Percentiles rank a stretch among this genome's conserved stretches.
Evolutionary conservation across 2,797 vertebrate species (phyloP).

Genomic region (Cynodonichthys magdalenae): DNA sequence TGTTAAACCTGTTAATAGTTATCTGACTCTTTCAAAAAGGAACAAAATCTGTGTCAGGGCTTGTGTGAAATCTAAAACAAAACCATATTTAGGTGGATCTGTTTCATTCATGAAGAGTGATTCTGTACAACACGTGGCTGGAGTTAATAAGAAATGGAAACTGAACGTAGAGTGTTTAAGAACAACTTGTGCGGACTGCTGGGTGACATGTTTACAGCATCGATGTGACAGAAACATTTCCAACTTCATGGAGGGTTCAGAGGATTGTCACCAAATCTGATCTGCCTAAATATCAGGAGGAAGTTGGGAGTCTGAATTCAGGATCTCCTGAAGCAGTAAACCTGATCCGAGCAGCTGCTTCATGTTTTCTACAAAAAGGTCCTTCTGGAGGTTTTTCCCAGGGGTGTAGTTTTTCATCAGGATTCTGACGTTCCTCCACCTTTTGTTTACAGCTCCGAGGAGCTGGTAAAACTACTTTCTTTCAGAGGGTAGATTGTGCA

Average conservation of each 20-base stretch:
- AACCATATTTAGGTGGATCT: not conserved
- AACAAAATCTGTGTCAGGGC: too few species aligned
- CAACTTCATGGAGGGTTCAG: slow-evolving; percentile 7
- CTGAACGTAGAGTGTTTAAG: slow-evolving; percentile 3
- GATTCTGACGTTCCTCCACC: slow-evolving; percentile 24
- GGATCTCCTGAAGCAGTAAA: slow-evolving; percentile 28
- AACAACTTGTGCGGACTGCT: slow-evolving; percentile 11
- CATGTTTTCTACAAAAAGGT: slow-evolving; percentile 53
- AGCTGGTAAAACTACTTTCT: slow-evolving; percentile 1
- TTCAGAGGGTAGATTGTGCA: not conserved
- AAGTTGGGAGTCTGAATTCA: slow-evolving; percentile 37
- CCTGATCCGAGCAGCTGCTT: slow-evolving; percentile 58
- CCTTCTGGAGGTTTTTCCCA: slow-evolving; percentile 58
- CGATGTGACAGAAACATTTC: slow-evolving; percentile 18
- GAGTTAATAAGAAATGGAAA: slow-evolving; percentile 10
- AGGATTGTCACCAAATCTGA: slow-evolving; percentile 10
- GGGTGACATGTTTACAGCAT: slow-evolving; percentile 1
- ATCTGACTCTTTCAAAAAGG: too few species aligned
- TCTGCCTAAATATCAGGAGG: slow-evolving; percentile 52
- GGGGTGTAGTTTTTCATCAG: slow-evolving; percentile 54
- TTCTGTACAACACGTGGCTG: not conserved
- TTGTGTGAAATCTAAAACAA: too few species aligned
- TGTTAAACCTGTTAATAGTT: too few species aligned
- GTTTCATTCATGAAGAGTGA: not conserved
- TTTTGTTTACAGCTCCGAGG: slow-evolving; percentile 40